phyloP scores from a whole-genome alignment of 1,140 invertebrate species.

The Zaprionus capensis region DNA sequence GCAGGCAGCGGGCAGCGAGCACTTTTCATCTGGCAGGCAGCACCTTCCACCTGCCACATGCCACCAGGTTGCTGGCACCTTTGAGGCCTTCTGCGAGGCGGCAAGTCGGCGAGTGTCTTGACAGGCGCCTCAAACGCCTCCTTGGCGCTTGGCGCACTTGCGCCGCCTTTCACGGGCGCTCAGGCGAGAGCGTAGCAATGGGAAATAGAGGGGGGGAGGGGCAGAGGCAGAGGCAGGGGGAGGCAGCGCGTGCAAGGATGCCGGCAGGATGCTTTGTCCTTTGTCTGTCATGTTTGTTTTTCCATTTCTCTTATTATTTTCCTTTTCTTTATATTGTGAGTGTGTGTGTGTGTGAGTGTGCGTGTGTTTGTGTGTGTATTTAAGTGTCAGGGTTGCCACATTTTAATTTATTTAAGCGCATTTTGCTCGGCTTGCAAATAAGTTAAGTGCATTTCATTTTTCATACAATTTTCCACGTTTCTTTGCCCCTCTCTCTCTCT shows the following conservation, averaged over 20 bases:
- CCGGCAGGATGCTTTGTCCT: constrained; percentile 34
- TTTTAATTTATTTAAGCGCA: constrained; percentile 80
- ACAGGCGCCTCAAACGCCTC: constrained; percentile 31
- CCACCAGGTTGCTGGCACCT: constrained; percentile 27
- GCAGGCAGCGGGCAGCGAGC: neutral
- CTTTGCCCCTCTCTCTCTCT: neutral
- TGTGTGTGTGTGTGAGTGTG: neutral
- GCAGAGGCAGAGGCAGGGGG: too few species aligned
- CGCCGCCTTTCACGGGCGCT: constrained; percentile 59
- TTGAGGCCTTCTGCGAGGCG: constrained; percentile 7
- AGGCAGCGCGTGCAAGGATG: constrained; percentile 30
- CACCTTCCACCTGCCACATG: neutral
- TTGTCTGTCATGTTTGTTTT: constrained; percentile 46
- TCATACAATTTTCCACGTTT: constrained; percentile 37
- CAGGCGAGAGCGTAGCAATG: constrained; percentile 32
- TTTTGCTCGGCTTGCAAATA: constrained; percentile 61
- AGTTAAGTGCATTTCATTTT: constrained; percentile 69
- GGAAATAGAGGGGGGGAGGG: too few species aligned
- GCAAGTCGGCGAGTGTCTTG: constrained; percentile 23
- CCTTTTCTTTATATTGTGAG: neutral
- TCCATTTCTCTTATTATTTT: constrained; percentile 19
- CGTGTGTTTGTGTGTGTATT: constrained; percentile 37
- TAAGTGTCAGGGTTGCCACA: constrained; percentile 72
- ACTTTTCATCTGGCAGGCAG: constrained; percentile 15
- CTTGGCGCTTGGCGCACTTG: constrained; percentile 57